Evolutionary conservation across 2,797 vertebrate species (phyloP).

Genomic region (Gadopsis marmoratus): DNA sequence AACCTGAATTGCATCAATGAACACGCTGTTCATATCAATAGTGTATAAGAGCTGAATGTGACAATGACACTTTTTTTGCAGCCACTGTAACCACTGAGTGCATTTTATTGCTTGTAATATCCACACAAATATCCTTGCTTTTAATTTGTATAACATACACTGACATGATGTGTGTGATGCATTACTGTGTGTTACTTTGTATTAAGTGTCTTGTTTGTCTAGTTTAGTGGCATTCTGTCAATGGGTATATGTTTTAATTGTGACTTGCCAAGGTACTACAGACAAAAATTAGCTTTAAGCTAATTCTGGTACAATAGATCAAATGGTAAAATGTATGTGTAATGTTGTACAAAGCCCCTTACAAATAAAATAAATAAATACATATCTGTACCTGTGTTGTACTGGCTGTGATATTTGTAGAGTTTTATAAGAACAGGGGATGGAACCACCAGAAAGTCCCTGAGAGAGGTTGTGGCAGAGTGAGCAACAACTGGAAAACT

Average conservation of each 20-base stretch:
- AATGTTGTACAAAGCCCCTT: neutral
- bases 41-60: constrained; percentile 4
- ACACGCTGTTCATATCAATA: constrained; percentile 58
- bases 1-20: constrained; percentile 43
- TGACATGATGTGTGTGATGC: neutral
- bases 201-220: neutral
- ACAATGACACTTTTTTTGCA: constrained; percentile 38
- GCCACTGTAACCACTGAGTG: neutral
- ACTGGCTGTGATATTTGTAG: constrained; percentile 96
- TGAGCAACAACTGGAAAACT: constrained; percentile 95
- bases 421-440: constrained; percentile 96
- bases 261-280: neutral
- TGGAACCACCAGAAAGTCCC: constrained; percentile 95
- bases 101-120: neutral
- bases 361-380: neutral
- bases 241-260: neutral
- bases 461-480: constrained; percentile 91
- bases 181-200: neutral
- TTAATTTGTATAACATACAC: neutral
- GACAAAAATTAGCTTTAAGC: neutral
- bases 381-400: constrained; percentile 86
- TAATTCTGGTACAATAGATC: neutral
- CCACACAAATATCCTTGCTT: neutral
- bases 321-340: neutral
- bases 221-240: neutral